Evolutionary conservation across 1,140 invertebrate genomes (phyloP), one percentile per base, ranked within the genome.

Genomic region (Drosophila teissieri): DNA sequence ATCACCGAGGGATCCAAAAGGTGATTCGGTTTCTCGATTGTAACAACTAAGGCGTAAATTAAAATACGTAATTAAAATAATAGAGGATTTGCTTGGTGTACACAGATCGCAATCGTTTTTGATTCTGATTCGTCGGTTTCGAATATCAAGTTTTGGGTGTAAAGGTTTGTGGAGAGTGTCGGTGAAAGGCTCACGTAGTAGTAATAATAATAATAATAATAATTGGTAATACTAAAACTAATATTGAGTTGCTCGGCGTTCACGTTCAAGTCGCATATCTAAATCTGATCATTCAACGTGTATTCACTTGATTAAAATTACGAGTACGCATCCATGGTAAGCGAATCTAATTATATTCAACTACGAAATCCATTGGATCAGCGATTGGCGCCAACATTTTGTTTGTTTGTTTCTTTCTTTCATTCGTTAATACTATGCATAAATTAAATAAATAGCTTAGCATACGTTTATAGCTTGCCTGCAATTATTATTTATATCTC

Each of bases 401-500:
- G 42, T 56, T 58, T 44, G 14, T 48, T 51, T 31, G 31, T 31
- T 10, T 7, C 27, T 27, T 27, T 27, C 24, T 27, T 27, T 54
- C 49, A 15, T 49, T 76, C 52, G 54, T 76, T 88, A 89, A 88
- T 88, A 88, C 83, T 88, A 88, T 51, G 76, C 83, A 88, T 88
- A 88, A 88, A 89, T 88, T 77, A 88, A 88, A 88, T 88, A 88
- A 88, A 88, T 88, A 88, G 84, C 84, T 86, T 86, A 86, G 83
- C 83, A 64, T 86, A 88, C 78, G 78, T 64, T 78, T 78, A 74
- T 88, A 85, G 78, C 83, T 86, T 76, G 79, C 69, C 78, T 80
- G 78, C 67, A 78, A 58, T 76, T 56, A 77, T 77, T 73, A 78
- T 73, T 69, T 78, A 82, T 88, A 82, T 78, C 61, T 81, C 73